These are phyloP conservation scores for Spilarctia lutea DNA, from an alignment of 2,888 invertebrate species.

Conservation along the genomic window DNA sequence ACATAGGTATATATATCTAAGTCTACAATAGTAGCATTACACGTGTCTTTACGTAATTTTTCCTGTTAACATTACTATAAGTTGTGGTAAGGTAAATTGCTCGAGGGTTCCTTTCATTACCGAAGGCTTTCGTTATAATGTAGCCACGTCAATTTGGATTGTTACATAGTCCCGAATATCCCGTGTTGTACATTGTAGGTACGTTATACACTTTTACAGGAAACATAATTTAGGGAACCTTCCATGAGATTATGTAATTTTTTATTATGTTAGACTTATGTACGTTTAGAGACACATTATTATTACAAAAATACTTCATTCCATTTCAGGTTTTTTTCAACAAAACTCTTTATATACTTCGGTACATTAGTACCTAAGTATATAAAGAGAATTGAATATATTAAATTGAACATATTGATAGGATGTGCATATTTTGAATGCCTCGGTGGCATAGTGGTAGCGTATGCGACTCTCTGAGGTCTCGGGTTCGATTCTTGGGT, in stretches of 20 bases:
- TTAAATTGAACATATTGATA: too few species aligned
- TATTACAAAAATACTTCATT: too few species aligned
- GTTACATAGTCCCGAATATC: conserved; percentile 7
- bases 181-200: not conserved
- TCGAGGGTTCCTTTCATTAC: conserved; percentile 62
- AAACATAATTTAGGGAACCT: conserved; percentile 5
- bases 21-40: not conserved
- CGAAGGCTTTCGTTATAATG: conserved; percentile 57
- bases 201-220: not conserved
- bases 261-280: too few species aligned
- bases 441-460: too few species aligned
- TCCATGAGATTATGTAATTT: not conserved
- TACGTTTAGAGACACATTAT: too few species aligned
- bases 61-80: conserved; percentile 26
- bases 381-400: too few species aligned
- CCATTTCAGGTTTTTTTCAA: too few species aligned
- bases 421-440: too few species aligned
- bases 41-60: conserved; percentile 13
- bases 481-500: too few species aligned
- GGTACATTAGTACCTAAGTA: too few species aligned
- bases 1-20: not conserved
- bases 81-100: conserved; percentile 29
- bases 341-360: too few species aligned
- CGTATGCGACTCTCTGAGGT: too few species aligned
- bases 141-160: conserved; percentile 47